A percentile compares a stretch with the other conserved stretches of the same genome.
phyloP scores from a whole-genome alignment of 2,888 invertebrate genomes.

The Orchesella flavescens region DNA sequence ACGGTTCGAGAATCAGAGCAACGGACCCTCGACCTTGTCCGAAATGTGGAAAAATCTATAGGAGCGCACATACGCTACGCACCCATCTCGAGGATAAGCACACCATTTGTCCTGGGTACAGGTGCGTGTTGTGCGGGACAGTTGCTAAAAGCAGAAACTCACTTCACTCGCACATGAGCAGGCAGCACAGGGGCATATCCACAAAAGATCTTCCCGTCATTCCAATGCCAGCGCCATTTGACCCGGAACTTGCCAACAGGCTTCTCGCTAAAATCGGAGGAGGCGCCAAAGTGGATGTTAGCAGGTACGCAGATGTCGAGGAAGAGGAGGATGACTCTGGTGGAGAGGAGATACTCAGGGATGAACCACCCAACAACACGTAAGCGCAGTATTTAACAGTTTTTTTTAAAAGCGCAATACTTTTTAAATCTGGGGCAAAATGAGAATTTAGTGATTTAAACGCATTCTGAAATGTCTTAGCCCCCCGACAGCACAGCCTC shows the following conservation, averaged over 20 bases:
- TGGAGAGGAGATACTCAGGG: background rate
- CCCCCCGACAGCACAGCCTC: no score
- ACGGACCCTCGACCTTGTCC: conserved; percentile 94
- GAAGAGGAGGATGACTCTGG: background rate
- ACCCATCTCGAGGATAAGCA: conserved; percentile 95
- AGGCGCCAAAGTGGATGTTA: background rate
- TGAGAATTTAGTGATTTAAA: no score
- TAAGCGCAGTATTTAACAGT: no score
- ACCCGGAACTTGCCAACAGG: conserved; percentile 88
- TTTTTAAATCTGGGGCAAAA: no score
- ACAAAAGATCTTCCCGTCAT: conserved; percentile 91
- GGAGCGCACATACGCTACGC: conserved; percentile 78
- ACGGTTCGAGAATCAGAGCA: conserved; percentile 80
- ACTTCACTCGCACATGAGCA: conserved; percentile 93
- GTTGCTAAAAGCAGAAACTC: conserved; percentile 92
- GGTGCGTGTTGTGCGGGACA: conserved; percentile 92
- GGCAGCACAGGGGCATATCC: conserved; percentile 93
- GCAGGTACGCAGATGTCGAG: background rate
- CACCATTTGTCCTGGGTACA: conserved; percentile 88
- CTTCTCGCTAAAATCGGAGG: conserved; percentile 87
- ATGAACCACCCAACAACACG: background rate
- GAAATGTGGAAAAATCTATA: conserved; percentile 93
- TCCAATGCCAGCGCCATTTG: conserved; percentile 93
- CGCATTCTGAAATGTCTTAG: no score
- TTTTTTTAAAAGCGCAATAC: no score